A percentile compares a stretch with the other conserved stretches of the same genome.
phyloP scores from a whole-genome alignment of 2,113 vertebrate species.

The Paramormyrops kingsleyae region DNA sequence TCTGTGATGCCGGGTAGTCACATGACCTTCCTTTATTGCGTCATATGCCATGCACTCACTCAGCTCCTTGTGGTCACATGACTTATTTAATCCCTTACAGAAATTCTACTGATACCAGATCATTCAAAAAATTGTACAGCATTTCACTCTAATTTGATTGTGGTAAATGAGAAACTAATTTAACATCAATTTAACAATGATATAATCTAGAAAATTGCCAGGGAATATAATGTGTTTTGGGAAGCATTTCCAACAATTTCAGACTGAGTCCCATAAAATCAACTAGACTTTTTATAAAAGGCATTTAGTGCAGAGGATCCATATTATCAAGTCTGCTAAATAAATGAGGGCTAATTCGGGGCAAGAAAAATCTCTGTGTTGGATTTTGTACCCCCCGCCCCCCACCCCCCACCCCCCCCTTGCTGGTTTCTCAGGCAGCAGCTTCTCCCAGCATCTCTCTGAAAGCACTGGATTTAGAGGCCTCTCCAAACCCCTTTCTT shows the following conservation, averaged over 20 bases:
- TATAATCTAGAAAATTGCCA: background rate
- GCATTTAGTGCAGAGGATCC: background rate
- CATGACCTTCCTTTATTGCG: background rate
- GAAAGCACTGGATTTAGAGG: background rate
- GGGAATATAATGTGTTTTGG: background rate
- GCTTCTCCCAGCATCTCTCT: background rate
- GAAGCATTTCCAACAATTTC: background rate
- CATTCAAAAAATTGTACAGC: background rate
- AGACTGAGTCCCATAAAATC: background rate
- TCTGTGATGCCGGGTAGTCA: conserved; percentile 72
- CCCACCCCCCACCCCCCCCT: background rate
- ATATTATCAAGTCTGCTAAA: background rate
- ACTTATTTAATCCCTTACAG: background rate
- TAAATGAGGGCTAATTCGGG: background rate
- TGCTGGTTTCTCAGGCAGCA: background rate
- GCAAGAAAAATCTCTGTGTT: background rate
- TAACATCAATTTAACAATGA: background rate
- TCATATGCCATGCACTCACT: background rate
- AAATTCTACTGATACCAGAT: background rate
- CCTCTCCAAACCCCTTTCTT: background rate
- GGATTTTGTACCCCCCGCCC: background rate
- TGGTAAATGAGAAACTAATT: background rate
- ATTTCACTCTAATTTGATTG: background rate
- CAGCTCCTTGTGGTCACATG: background rate
- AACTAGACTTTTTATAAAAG: background rate